A percentile compares a stretch with the other conserved stretches of the same genome.
Evolutionary conservation across 2,797 vertebrate genomes (phyloP).

Genomic region (Acipenser oxyrinchus): DNA sequence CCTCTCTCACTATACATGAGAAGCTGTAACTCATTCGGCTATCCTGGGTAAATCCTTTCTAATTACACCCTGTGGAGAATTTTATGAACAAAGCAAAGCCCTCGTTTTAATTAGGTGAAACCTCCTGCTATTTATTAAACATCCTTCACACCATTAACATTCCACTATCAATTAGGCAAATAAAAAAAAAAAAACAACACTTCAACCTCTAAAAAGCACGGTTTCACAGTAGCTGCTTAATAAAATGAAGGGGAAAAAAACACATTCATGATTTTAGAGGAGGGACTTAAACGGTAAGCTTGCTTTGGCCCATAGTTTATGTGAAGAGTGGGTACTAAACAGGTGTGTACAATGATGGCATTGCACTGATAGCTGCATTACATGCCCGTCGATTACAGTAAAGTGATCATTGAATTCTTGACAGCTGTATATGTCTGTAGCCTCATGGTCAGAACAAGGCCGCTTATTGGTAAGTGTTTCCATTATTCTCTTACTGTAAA

Average conservation of each 20-base stretch:
- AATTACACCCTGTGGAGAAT: slow-evolving; percentile 8
- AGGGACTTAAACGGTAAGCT: neutral
- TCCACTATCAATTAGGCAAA: slow-evolving; percentile 35
- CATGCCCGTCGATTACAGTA: too few relatives aligned
- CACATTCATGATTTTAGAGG: slow-evolving; percentile 28
- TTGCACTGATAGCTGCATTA: too few relatives aligned
- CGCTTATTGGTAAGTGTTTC: too few relatives aligned
- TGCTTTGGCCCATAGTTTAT: too few relatives aligned
- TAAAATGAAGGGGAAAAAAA: slow-evolving; percentile 35
- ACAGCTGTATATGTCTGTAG: too few relatives aligned
- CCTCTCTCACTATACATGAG: neutral
- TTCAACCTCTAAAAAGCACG: slow-evolving; percentile 11
- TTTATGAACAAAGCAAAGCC: slow-evolving; percentile 9
- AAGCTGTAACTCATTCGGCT: neutral
- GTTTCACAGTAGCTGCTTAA: slow-evolving; percentile 36
- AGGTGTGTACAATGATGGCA: too few relatives aligned
- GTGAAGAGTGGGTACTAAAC: too few relatives aligned
- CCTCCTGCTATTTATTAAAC: slow-evolving; percentile 33
- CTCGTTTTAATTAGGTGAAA: slow-evolving; percentile 17
- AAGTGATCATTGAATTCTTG: too few relatives aligned
- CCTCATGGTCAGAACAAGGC: too few relatives aligned
- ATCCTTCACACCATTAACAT: slow-evolving; percentile 34
- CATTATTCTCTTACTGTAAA: too few relatives aligned
- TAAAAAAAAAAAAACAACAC: slow-evolving; percentile 13
- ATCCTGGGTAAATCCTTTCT: neutral